Base-by-base conservation (phyloP, 2,797 vertebrate species). In the Parambassis ranga region DNA sequence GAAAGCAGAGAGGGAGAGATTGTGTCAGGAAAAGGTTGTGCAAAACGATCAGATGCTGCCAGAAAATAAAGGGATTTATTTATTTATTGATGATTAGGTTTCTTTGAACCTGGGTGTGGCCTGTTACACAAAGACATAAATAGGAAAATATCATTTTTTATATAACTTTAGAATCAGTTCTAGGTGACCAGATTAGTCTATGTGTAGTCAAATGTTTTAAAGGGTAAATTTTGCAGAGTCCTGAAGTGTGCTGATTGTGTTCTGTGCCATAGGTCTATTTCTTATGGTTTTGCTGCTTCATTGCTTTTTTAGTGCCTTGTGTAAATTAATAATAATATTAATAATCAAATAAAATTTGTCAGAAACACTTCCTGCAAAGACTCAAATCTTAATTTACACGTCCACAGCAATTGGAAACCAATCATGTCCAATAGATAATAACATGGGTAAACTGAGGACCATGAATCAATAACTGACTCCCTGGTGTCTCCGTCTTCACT, bases 391-490 rank as follows among this genome's bases (percentile, higher is more conserved):
- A 8, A 3, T 20, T 26, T 36, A 13, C 19, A 41, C 19, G 59
- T 42, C 61, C 13, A 52, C 36, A 42, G 19, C 32, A 62, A 72
- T 44, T 61, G 69, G 30, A 78, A 69, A 63, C 19, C 65, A 71
- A 62, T 75, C 62, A 57, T 46, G 65, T 79, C 65, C 43, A 16
- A 27, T 44, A 58, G 63, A 81, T 73, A 68, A 79, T 74, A 78
- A 77, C 79, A 76, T 51, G 70, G n/a, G 59, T 85, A 78, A 86
- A 73, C 62, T 35, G 64, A 31, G 20, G 57, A 28, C 31, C n/a
- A 16, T 52, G 47, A 77, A 86, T 87, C 81, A 77, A 86, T 86
- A 77, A 44, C 52, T 15, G 39, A 41, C 35, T 24, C 56, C 60
- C 58, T 37, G 69, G 65, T 39, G 60, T 73, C 61, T 48, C 68